Percentiles rank a stretch among this genome's conserved stretches.
These are phyloP conservation scores for Boulengeromyrus knoepffleri DNA, from an alignment of 2,113 vertebrate species.

Conservation along the genomic window DNA sequence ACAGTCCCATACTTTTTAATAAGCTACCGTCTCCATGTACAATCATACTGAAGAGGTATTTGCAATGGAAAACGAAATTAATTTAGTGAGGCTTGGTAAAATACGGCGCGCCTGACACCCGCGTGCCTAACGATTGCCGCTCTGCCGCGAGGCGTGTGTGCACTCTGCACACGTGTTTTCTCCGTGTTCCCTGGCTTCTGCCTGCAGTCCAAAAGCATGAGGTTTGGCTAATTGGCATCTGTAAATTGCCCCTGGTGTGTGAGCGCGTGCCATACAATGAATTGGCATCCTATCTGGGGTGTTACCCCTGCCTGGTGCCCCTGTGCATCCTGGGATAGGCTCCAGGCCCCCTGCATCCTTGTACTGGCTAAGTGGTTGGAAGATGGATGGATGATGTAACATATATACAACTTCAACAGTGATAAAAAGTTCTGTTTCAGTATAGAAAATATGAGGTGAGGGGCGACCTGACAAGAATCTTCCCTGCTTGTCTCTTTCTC, in stretches of 20 bases:
- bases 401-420: slow-evolving; percentile 1
- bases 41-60: neutral
- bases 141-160: neutral
- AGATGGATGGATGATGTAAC: slow-evolving; percentile 8
- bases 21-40: neutral
- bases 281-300: neutral
- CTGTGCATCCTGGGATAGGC: neutral
- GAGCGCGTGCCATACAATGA: neutral
- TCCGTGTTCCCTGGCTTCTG: neutral
- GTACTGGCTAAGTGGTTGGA: neutral
- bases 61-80: neutral
- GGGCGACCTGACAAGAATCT: neutral
- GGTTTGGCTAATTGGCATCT: neutral
- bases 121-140: neutral
- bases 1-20: neutral
- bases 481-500: neutral
- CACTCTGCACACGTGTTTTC: neutral
- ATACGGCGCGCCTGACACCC: neutral
- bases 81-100: neutral
- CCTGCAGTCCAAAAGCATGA: neutral
- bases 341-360: neutral
- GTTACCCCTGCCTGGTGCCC: neutral
- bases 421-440: slow-evolving; percentile 2
- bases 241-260: neutral
- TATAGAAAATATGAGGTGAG: neutral